Evolutionary conservation across 2,113 vertebrate genomes (phyloP).

Genomic region (Syngnathoides biaculeatus): DNA sequence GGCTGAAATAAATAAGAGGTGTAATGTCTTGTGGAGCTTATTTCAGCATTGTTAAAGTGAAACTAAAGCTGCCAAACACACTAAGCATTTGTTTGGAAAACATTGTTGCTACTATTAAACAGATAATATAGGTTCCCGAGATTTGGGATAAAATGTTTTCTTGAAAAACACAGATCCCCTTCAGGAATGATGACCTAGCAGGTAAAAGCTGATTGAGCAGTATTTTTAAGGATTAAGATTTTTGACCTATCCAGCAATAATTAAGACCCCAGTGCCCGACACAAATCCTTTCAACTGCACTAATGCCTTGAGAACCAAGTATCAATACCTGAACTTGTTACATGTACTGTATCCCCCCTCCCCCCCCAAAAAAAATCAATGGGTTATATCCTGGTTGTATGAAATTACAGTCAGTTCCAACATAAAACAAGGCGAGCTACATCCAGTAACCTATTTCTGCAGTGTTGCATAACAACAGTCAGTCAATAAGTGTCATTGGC

Average conservation of each 20-base stretch:
- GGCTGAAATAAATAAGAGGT: constrained; percentile 19
- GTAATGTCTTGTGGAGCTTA: constrained; percentile 10
- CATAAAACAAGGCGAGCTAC: not conserved
- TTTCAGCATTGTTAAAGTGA: constrained; percentile 25
- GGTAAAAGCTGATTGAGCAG: not conserved
- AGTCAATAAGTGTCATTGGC: constrained; percentile 10
- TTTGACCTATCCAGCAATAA: constrained; percentile 4
- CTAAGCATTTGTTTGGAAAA: not conserved
- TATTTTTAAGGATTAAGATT: constrained; percentile 2
- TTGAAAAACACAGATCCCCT: not conserved
- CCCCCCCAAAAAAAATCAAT: too few relatives aligned
- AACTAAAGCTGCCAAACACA: not conserved
- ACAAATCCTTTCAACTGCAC: constrained; percentile 9
- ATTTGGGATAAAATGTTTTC: not conserved
- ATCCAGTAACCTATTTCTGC: constrained; percentile 9
- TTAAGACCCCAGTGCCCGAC: not conserved
- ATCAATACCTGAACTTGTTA: constrained; percentile 26
- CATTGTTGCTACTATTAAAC: not conserved
- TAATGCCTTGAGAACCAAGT: constrained; percentile 18
- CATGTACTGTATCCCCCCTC: constrained; percentile 7
- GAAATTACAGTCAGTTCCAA: constrained; percentile 14
- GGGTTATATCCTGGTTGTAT: constrained; percentile 7
- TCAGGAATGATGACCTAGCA: not conserved
- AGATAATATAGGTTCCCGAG: not conserved
- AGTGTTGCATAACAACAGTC: constrained; percentile 11